Conservation (phyloP, 2,888 invertebrate species). For the Perithous albicinctus region DNA sequence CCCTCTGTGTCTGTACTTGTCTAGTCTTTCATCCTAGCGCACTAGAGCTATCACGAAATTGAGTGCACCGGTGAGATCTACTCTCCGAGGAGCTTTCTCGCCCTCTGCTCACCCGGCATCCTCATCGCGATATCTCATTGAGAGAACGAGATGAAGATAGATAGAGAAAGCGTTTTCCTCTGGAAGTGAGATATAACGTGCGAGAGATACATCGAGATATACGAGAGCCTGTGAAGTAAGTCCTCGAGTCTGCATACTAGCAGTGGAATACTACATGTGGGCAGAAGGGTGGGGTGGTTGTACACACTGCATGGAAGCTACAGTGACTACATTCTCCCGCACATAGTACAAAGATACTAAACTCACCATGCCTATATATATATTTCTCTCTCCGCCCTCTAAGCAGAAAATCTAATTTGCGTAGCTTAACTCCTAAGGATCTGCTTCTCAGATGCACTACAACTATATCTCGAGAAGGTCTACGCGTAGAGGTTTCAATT, state of each 20-base stretch:
- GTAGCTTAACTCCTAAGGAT: constrained; percentile 81
- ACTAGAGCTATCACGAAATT: constrained; percentile 52
- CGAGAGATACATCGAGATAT: constrained; percentile 6
- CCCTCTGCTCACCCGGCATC: constrained; percentile 9
- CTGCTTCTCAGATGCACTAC: constrained; percentile 72
- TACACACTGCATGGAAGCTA: constrained; percentile 9
- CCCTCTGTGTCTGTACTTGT: constrained; percentile 29
- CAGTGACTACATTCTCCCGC: background rate
- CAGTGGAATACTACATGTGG: constrained; percentile 5
- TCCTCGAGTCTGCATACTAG: constrained; percentile 4
- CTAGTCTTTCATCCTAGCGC: constrained; percentile 50
- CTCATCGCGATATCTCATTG: constrained; percentile 46
- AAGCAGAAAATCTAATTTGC: constrained; percentile 83
- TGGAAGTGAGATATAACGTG: constrained; percentile 1
- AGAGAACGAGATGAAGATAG: constrained; percentile 31
- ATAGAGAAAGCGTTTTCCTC: constrained; percentile 30
- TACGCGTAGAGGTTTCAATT: constrained; percentile 80
- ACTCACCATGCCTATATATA: background rate
- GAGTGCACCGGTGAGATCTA: constrained; percentile 54
- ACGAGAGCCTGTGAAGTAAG: background rate
- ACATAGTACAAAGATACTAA: background rate
- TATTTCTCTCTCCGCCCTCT: constrained; percentile 68
- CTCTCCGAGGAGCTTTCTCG: background rate
- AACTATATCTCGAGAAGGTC: constrained; percentile 55
- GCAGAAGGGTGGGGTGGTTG: too few species aligned